A percentile compares a stretch with the other conserved stretches of the same genome.
These are phyloP conservation scores for Porphyrio hochstetteri DNA, from an alignment of 2,113 vertebrate genomes.

Conservation along the genomic window DNA sequence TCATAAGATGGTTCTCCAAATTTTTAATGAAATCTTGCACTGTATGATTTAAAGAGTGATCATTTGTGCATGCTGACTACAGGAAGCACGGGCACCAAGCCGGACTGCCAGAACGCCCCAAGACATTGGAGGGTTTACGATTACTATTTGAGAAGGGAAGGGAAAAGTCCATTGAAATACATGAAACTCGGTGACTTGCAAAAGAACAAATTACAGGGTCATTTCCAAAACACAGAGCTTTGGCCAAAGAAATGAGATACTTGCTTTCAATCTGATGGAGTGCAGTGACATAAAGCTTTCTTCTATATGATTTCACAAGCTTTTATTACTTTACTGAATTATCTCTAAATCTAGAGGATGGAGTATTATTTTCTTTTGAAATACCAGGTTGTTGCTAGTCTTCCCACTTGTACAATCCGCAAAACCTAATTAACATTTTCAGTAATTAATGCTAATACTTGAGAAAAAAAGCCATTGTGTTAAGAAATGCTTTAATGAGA, in stretches of 20 bases:
- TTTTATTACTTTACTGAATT: constrained; percentile 47
- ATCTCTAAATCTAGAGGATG: constrained; percentile 50
- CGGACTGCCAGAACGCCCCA: not conserved
- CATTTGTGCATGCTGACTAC: not conserved
- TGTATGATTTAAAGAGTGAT: constrained; percentile 11
- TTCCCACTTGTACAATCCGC: constrained; percentile 51
- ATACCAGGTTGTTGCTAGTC: constrained; percentile 26
- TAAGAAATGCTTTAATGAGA: constrained; percentile 69
- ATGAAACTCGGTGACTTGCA: not conserved
- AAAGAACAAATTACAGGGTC: not conserved
- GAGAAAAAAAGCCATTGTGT: constrained; percentile 57
- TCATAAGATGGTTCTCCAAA: constrained; percentile 35
- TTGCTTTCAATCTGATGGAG: constrained; percentile 45
- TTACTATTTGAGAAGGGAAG: not conserved
- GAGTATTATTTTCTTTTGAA: constrained; percentile 56
- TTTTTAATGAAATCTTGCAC: constrained; percentile 46
- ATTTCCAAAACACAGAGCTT: not conserved
- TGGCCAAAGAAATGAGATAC: not conserved
- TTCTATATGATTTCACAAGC: constrained; percentile 35
- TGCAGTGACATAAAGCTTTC: constrained; percentile 38
- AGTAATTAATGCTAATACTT: constrained; percentile 71
- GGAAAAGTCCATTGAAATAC: not conserved
- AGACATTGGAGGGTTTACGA: not conserved
- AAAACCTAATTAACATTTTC: constrained; percentile 61
- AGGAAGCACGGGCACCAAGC: not conserved